Conservation (phyloP, 92 coral and sea anemone genomes). For the Epizoanthus scotinus region DNA sequence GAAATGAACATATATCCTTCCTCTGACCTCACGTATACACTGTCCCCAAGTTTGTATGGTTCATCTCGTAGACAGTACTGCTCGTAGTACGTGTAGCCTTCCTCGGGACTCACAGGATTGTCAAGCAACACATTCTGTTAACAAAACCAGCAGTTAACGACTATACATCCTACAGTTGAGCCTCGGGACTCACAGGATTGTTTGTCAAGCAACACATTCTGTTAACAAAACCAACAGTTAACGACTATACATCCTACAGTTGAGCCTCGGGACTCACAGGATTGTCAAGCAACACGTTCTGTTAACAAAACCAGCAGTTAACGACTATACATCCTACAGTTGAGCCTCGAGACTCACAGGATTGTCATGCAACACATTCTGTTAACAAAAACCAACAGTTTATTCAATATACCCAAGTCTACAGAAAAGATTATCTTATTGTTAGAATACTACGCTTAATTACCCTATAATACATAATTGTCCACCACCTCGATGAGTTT, state of each 20-base stretch:
- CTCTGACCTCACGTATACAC: slow-evolving; percentile 83
- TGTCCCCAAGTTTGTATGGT: slow-evolving; percentile 92
- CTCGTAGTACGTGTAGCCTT: slow-evolving; percentile 82
- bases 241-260: background rate
- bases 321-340: background rate
- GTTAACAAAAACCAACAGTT: background rate
- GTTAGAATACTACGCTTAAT: too few relatives aligned
- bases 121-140: slow-evolving; percentile 85
- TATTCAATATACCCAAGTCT: too few relatives aligned
- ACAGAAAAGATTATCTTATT: too few relatives aligned
- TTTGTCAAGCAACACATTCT: slow-evolving; percentile 89
- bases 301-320: background rate
- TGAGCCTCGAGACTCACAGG: slow-evolving; percentile 68
- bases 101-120: slow-evolving; percentile 76
- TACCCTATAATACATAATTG: too few relatives aligned
- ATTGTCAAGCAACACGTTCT: slow-evolving; percentile 86
- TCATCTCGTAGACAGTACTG: slow-evolving; percentile 81
- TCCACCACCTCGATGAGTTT: too few relatives aligned
- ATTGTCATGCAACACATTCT: slow-evolving; percentile 86
- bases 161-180: background rate
- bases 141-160: background rate
- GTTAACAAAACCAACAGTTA: background rate
- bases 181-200: slow-evolving; percentile 72
- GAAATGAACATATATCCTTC: slow-evolving; percentile 83
- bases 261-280: slow-evolving; percentile 74